Evolutionary conservation across 2,888 invertebrate genomes (phyloP).

Genomic region (Eilema griseolum): DNA sequence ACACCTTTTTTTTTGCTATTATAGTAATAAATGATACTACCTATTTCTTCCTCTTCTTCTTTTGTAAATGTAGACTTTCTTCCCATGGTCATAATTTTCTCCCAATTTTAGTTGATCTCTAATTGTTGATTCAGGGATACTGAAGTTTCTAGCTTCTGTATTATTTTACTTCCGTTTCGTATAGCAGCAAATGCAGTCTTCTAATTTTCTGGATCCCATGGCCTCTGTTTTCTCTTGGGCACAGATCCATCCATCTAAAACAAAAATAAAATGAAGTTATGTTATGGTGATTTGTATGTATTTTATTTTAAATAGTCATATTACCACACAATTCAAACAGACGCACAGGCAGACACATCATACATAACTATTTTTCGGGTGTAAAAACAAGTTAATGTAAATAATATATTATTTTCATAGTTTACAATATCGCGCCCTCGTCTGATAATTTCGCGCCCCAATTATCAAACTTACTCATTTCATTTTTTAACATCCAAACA

Average conservation of each 20-base stretch:
- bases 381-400: not conserved
- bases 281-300: conserved; percentile 7
- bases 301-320: not conserved
- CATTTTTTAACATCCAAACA: not conserved
- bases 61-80: conserved; percentile 18
- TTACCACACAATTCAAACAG: conserved; percentile 3
- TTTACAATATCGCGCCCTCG: conserved; percentile 1
- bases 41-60: conserved; percentile 17
- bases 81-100: conserved; percentile 20
- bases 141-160: conserved; percentile 20
- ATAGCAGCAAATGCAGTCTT: conserved; percentile 9
- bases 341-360: not conserved
- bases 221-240: conserved; percentile 3
- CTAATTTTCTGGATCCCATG: no score
- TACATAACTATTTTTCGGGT: conserved; percentile 20
- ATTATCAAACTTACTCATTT: not conserved
- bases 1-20: conserved; percentile 13
- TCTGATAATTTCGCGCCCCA: no score
- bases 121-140: conserved; percentile 16
- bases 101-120: conserved; percentile 19
- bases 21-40: conserved; percentile 16
- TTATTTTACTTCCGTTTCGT: conserved; percentile 15
- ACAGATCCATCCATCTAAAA: conserved; percentile 14
- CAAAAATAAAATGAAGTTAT: conserved; percentile 10
- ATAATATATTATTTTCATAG: not conserved